Conservation (phyloP, 2,797 vertebrate species). For the Hypotaenidia philippensis region DNA sequence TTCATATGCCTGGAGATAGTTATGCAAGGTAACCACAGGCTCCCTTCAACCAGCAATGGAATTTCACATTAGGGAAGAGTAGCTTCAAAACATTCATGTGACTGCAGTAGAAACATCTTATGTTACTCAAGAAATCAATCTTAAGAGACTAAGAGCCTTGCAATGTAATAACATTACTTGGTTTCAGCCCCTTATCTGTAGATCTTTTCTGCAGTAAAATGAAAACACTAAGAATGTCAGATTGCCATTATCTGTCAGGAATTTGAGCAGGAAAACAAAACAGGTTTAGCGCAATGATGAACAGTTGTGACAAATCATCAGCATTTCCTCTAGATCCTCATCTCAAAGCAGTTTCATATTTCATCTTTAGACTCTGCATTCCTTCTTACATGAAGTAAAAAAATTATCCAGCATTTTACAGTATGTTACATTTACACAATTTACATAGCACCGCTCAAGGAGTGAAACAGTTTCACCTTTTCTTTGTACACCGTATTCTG, state of each 20-base stretch:
- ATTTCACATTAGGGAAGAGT: constrained; percentile 3
- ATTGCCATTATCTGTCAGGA: constrained; percentile 61
- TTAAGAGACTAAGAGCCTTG: constrained; percentile 32
- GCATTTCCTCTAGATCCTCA: constrained; percentile 51
- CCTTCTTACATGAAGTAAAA: constrained; percentile 14
- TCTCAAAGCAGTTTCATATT: constrained; percentile 69
- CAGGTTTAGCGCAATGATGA: constrained; percentile 62
- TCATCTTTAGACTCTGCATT: constrained; percentile 51
- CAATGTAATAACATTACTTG: constrained; percentile 58
- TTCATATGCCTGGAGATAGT: neutral
- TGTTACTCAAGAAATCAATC: constrained; percentile 57
- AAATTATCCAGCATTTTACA: constrained; percentile 9
- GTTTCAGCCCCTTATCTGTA: constrained; percentile 56
- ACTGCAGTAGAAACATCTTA: constrained; percentile 39
- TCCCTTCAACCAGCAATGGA: neutral
- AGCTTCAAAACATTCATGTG: constrained; percentile 45
- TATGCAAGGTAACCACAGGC: neutral
- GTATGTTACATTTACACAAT: neutral
- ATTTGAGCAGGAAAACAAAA: constrained; percentile 69
- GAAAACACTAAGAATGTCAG: constrained; percentile 64
- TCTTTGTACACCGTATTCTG: neutral
- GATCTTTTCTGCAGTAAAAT: constrained; percentile 44
- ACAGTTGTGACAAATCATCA: constrained; percentile 66
- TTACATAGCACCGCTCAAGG: neutral
- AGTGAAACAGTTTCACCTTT: neutral